Conservation (phyloP, 64 coral and sea anemone genomes). For the Platygyra sinensis region DNA sequence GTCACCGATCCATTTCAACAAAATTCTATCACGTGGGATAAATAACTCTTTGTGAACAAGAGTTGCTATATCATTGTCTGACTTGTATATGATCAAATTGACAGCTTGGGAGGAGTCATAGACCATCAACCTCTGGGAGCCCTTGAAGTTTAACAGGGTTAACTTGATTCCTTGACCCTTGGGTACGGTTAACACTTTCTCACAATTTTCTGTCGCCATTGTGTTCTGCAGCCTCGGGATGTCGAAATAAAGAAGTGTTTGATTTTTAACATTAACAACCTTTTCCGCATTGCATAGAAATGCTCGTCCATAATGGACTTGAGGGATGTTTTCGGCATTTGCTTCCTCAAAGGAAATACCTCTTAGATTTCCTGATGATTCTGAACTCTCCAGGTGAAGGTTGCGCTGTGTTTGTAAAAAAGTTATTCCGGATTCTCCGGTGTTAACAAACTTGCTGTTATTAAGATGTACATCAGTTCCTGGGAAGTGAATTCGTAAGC, state of each 20-base stretch:
- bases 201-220: conserved; percentile 4
- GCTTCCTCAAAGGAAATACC: conserved; percentile 57
- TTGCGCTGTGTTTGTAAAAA: conserved; percentile 13
- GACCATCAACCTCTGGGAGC: background rate
- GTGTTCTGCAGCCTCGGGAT: conserved; percentile 25
- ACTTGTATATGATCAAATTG: background rate
- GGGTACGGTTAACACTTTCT: conserved; percentile 42
- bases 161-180: conserved; percentile 45
- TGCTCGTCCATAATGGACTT: conserved; percentile 48
- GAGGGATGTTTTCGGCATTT: conserved; percentile 31
- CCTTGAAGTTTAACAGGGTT: conserved; percentile 33
- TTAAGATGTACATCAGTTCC: conserved; percentile 1
- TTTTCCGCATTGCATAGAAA: conserved; percentile 38
- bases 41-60: conserved; percentile 55
- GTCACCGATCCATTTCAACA: conserved; percentile 40
- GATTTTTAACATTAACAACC: background rate
- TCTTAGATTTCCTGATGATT: background rate
- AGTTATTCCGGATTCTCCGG: conserved; percentile 16
- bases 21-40: background rate
- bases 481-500: conserved; percentile 19
- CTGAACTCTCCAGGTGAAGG: conserved; percentile 23
- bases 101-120: background rate
- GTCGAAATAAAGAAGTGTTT: conserved; percentile 50
- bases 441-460: conserved; percentile 35
- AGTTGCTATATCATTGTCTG: background rate